Evolutionary conservation across 2,888 invertebrate genomes (phyloP), one percentile per base, ranked within the genome.

Genomic region (Lepidocyrtinus sp.): DNA sequence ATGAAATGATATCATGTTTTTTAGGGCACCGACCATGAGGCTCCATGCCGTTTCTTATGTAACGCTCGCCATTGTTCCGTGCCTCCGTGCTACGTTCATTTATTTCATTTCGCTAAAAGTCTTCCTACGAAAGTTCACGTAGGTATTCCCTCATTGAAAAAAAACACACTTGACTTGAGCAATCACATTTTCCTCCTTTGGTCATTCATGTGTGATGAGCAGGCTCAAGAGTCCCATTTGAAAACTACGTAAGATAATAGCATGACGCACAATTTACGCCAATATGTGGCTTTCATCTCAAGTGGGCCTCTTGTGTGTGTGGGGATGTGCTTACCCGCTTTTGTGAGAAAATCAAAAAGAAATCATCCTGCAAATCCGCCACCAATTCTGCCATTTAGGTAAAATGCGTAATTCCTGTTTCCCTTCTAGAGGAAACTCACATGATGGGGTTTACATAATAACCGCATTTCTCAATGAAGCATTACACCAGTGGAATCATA

Each of bases 361-460:
- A 71, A 25, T 67, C 67, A 55, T 36, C 70, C 22, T 73, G 36
- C 69, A 63, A 74, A 45, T 69, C 50, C 50, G 72, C 36, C 75
- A 69, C 59, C 59, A 24, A 74, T 74, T n/a, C n/a, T n/a, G n/a
- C n/a, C n/a, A n/a, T n/a, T 74, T 70, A 65, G 25, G 69, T 73
- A 74, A 79, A 74, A 79, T 72, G 79, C 79, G 79, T 79, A 79
- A 59, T 68, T 79, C 79, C 79, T 79, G 64, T 74, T 70, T 74
- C 59, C 74, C 59, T 78, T 62, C 26, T 65, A 36, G 55, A 64
- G 17, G 21, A 55, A 50, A 61, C 21, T n/a, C n/a, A n/a, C 61
- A 22, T 19, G 12, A 22, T 22, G 9, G 9, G 21, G 21, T 24
- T 22, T 61, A 24, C 61, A 9, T 21, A 59, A 72, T 64, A 76